Evolutionary conservation across 2,888 invertebrate genomes (phyloP).

Genomic region (Petrolisthes manimaculis): DNA sequence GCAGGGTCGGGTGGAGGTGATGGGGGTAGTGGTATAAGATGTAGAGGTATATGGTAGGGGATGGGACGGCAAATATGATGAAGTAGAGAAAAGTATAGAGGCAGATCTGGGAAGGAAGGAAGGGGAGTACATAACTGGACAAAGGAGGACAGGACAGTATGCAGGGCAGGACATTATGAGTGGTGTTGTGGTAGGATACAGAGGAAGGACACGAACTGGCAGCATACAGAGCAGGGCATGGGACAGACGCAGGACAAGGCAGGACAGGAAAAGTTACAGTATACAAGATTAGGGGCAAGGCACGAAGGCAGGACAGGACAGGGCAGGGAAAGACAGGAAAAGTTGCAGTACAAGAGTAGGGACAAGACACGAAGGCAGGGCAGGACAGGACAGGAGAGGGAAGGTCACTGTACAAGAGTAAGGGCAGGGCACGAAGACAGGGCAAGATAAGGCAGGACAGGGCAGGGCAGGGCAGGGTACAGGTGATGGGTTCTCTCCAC

Average conservation of each 20-base stretch:
- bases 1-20: not conserved
- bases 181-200: not conserved
- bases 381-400: not conserved
- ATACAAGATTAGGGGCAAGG: not conserved
- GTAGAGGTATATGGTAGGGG: not conserved
- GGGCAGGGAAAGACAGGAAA: not conserved
- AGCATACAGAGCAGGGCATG: not conserved
- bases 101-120: not conserved
- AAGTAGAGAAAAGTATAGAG: not conserved
- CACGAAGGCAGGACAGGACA: not conserved
- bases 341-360: not conserved
- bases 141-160: not conserved
- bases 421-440: not conserved
- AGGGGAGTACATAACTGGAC: not conserved
- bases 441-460: not conserved
- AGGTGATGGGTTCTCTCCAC: not conserved
- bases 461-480: not conserved
- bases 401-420: not conserved
- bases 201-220: not conserved
- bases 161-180: not conserved
- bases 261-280: not conserved
- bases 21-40: not conserved
- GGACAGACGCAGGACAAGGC: not conserved
- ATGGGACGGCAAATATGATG: not conserved
- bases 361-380: not conserved